Evolutionary conservation across 2,797 vertebrate species (phyloP), one percentile per base, ranked within the genome.

Genomic region (Sciaenops ocellatus): DNA sequence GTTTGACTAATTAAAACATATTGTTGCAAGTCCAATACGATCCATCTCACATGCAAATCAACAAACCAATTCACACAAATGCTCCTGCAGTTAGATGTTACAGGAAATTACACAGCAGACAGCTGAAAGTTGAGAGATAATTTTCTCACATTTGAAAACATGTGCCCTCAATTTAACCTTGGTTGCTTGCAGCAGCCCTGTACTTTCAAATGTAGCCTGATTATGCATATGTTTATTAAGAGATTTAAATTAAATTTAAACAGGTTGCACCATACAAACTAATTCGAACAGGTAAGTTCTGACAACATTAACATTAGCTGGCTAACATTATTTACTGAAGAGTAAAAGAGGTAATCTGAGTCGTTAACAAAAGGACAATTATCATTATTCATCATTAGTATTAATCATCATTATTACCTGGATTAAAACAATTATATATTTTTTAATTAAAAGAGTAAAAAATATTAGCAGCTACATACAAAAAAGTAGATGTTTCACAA

Each of bases 1-100:
- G 17, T 41, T 47, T 0, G 15, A 51, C 51, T 71, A 68, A 73
- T 75, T 82, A 46, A 74, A 80, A 66, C 42, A 56, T 64, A 17
- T 15, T 69, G 22, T 34, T 69, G 41, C 3, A 5, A 75, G 28
- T 56, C 30, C 26, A 55, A 9, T 3, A 20, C 41, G 22, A 42
- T 68, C 55, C 1, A 26, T 65, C 48, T 42, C 51, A 55, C 5
- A 74, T 68, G 70, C 67, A 72, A 70, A 63, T 38, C 24, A 26
- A 41, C 34, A 66, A 70, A 44, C 13, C 22, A 44, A 48, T 34
- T 72, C 24, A 34, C 34, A 16, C 42, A 24, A 22, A n/a, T 54
- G 20, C 41, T 20, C n/a, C 46, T 44, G 50, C 47, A 11, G 51
- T 57, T 57, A 41, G 11, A 67, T 50, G 24, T 63, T 48, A 4